Percentiles rank a stretch among this genome's conserved stretches.
Conservation (phyloP, 2,888 invertebrate genomes). For the Trissolcus brochymenae region DNA sequence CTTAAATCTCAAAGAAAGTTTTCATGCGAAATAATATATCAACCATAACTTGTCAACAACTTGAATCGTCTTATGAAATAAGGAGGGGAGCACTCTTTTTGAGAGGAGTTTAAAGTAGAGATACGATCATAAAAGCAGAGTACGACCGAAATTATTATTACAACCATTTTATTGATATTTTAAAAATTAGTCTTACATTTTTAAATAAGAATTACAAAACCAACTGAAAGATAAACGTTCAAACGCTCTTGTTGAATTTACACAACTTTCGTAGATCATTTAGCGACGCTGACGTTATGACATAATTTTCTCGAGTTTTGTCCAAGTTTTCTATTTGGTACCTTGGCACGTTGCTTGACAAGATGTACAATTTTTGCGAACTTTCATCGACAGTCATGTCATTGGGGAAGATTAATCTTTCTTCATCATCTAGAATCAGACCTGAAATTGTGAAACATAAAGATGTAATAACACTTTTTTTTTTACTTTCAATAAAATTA, state of each 20-base stretch:
- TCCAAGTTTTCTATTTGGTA: constrained; percentile 57
- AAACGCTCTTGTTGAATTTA: constrained; percentile 35
- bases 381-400: constrained; percentile 78
- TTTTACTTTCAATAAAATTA: not conserved
- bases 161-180: not conserved
- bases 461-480: not conserved
- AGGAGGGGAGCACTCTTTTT: not conserved
- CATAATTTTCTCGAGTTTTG: constrained; percentile 41
- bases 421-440: constrained; percentile 83
- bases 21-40: constrained; percentile 23
- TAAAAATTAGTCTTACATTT: constrained; percentile 4
- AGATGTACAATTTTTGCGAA: constrained; percentile 65
- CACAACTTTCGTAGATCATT: constrained; percentile 33
- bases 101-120: not conserved
- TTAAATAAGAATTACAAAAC: constrained; percentile 2
- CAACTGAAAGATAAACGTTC: constrained; percentile 8
- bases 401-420: constrained; percentile 85
- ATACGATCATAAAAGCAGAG: not conserved
- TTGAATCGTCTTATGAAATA: constrained; percentile 5
- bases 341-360: constrained; percentile 70
- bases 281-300: constrained; percentile 41
- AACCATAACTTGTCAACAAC: constrained; percentile 38
- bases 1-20: constrained; percentile 45
- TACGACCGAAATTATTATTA: not conserved
- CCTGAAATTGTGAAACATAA: constrained; percentile 70